Conservation (phyloP, 2,113 vertebrate species). For the Platichthys stellatus region DNA sequence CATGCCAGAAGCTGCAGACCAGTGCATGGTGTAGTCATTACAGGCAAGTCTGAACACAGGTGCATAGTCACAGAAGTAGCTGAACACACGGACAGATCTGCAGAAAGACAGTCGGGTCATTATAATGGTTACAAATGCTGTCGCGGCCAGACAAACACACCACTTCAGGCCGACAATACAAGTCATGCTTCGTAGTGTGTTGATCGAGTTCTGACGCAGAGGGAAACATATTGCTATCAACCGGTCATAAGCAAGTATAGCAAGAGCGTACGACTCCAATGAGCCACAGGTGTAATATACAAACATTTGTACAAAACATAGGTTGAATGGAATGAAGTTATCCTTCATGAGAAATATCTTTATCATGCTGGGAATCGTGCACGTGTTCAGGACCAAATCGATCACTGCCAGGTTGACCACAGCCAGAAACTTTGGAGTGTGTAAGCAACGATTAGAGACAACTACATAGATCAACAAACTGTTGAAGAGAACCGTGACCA, state of each 20-base stretch:
- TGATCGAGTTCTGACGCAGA: slow-evolving; percentile 69
- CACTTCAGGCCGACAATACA: slow-evolving; percentile 61
- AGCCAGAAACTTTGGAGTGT: slow-evolving; percentile 76
- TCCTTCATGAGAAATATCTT: slow-evolving; percentile 66
- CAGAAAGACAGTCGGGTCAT: slow-evolving; percentile 78
- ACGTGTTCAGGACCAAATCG: slow-evolving; percentile 65
- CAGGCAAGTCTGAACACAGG: slow-evolving; percentile 77
- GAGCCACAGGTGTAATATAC: slow-evolving; percentile 51
- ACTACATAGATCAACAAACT: slow-evolving; percentile 67
- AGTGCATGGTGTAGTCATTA: slow-evolving; percentile 68
- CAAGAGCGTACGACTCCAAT: slow-evolving; percentile 70
- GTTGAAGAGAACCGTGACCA: slow-evolving; percentile 69
- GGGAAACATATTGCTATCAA: slow-evolving; percentile 80
- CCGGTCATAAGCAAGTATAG: slow-evolving; percentile 76
- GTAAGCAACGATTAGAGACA: slow-evolving; percentile 54
- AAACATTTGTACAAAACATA: slow-evolving; percentile 74
- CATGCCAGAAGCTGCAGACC: slow-evolving; percentile 25
- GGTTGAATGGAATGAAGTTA: slow-evolving; percentile 71
- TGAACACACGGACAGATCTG: slow-evolving; percentile 67
- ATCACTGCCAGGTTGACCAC: slow-evolving; percentile 73
- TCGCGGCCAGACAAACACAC: background rate
- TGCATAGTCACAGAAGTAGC: slow-evolving; percentile 81
- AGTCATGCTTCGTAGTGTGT: slow-evolving; percentile 66
- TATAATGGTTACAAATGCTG: fast-evolving
- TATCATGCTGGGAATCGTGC: slow-evolving; percentile 74